Base-by-base conservation (phyloP, 2,888 invertebrate genomes). In the Epistrophe eligans region DNA sequence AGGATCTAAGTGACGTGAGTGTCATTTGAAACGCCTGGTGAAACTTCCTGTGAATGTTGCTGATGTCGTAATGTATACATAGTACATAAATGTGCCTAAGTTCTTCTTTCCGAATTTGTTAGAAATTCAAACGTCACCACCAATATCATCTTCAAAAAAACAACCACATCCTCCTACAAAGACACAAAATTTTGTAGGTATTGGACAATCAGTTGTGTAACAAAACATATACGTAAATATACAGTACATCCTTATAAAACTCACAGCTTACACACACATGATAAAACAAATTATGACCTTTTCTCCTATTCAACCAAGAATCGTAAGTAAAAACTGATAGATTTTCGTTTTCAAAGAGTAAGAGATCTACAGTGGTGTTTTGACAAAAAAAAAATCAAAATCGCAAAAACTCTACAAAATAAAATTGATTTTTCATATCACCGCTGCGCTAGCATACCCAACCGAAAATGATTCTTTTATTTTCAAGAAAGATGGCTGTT, bases 341-440 rank as follows among this genome's bases (percentile, higher is more conserved):
- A 79, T 82, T 77, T 57, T 38, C 38, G 3, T 66, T 73, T 11
- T 38, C 72, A 71, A 32, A 80, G 38, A 24, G n/a, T 7, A 24
- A 38, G 38, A 28, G 58, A 32, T 43, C 48, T 24, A 60, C 50
- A 58, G 28, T 5, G 4, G 10, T 62, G 10, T 62, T 64, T 48
- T 45, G 81, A 66, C 71, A 48, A 48, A 67, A 58, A 48, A 67
- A 58, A 77, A 77, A 77, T 79, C 85, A 79, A 87, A 82, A 85
- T 79, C 74, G 74, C 58, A 82, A 35, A 66, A 85, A 74, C 77
- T 64, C 28, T 81, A 64, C 77, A 81, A 81, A 85, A 85, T 77
- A 79, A 87, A 82, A 87, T 87, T 87, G 85, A 87, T 87, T 87
- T 79, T 76, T 79, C 74, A 77, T 71, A 77, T n/a, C 43, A 24